phyloP scores from a whole-genome alignment of 30 jellyfish, hydroid and myxozoan genomes.

The Aurelia aurita region DNA sequence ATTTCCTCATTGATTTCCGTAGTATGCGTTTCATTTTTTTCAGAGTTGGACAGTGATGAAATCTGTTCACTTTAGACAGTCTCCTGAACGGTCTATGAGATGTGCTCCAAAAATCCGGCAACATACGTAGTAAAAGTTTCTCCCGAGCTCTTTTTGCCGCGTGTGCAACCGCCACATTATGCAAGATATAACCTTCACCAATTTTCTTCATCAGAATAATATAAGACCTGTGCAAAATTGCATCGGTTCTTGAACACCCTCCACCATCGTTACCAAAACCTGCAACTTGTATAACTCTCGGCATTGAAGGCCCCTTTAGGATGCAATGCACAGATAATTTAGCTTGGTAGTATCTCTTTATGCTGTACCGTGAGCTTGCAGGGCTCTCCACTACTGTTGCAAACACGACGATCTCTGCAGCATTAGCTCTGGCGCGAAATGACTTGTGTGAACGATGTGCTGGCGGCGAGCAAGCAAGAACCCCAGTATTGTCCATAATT shows the following conservation, averaged over 20 bases:
- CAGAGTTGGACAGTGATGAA: slow-evolving; percentile 61
- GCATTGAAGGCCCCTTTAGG: slow-evolving; percentile 66
- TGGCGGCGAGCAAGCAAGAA: slow-evolving; percentile 71
- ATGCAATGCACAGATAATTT: slow-evolving; percentile 70
- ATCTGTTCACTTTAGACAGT: not conserved
- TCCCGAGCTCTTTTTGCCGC: slow-evolving; percentile 72
- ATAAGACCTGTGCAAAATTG: slow-evolving; percentile 58
- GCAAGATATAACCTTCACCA: slow-evolving; percentile 20
- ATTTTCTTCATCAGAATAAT: slow-evolving; percentile 39
- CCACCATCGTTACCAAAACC: slow-evolving; percentile 85
- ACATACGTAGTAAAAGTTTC: slow-evolving; percentile 38
- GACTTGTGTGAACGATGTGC: slow-evolving; percentile 34
- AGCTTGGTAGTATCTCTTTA: slow-evolving; percentile 53
- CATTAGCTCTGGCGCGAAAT: slow-evolving; percentile 78
- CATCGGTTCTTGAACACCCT: slow-evolving; percentile 72
- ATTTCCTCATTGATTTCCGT: slow-evolving; percentile 63
- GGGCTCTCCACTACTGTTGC: slow-evolving; percentile 81
- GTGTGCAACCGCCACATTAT: slow-evolving; percentile 49
- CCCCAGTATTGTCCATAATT: slow-evolving; percentile 34
- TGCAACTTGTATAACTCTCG: slow-evolving; percentile 41
- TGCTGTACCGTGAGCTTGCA: not conserved
- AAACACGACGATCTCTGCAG: slow-evolving; percentile 77
- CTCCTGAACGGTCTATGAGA: slow-evolving; percentile 62
- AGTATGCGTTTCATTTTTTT: slow-evolving; percentile 55
- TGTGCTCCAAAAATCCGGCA: slow-evolving; percentile 70